phyloP scores from a whole-genome alignment of 2,888 invertebrate species.

The Gastrophysa polygoni region DNA sequence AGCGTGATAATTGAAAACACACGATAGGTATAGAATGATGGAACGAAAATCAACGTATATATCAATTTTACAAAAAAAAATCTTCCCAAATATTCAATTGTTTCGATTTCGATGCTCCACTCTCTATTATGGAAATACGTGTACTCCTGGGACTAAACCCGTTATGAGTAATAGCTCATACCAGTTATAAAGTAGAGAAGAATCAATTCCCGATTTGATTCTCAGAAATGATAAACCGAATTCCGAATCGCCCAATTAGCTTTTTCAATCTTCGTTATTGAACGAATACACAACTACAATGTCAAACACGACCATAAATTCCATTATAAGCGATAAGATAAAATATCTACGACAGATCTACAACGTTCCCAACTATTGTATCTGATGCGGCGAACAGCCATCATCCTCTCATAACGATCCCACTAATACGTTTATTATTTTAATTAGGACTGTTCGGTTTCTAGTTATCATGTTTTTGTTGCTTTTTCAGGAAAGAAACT shows the following conservation, averaged over 20 bases:
- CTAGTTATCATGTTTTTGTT: constrained; percentile 21
- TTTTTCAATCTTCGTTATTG: neutral
- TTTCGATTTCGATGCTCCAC: too few relatives aligned
- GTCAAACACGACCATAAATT: constrained; percentile 17
- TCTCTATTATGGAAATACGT: too few relatives aligned
- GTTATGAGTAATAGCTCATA: too few relatives aligned
- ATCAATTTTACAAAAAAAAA: too few relatives aligned
- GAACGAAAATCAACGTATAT: too few relatives aligned
- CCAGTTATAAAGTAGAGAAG: too few relatives aligned
- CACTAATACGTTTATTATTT: constrained; percentile 29
- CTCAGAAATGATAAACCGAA: neutral
- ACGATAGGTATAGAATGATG: too few relatives aligned
- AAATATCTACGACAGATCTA: constrained; percentile 8
- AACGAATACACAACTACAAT: constrained; percentile 14
- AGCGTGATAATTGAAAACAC: too few relatives aligned
- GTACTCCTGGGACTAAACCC: too few relatives aligned
- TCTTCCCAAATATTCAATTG: too few relatives aligned
- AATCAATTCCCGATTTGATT: neutral
- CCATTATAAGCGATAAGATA: constrained; percentile 15
- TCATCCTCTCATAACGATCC: constrained; percentile 10
- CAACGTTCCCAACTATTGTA: constrained; percentile 6
- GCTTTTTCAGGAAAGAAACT: constrained; percentile 2
- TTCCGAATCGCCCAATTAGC: neutral
- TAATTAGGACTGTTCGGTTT: constrained; percentile 15
- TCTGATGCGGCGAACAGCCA: constrained; percentile 6